Conservation (phyloP, 2,888 invertebrate genomes). For the Ephialtes manifestator region DNA sequence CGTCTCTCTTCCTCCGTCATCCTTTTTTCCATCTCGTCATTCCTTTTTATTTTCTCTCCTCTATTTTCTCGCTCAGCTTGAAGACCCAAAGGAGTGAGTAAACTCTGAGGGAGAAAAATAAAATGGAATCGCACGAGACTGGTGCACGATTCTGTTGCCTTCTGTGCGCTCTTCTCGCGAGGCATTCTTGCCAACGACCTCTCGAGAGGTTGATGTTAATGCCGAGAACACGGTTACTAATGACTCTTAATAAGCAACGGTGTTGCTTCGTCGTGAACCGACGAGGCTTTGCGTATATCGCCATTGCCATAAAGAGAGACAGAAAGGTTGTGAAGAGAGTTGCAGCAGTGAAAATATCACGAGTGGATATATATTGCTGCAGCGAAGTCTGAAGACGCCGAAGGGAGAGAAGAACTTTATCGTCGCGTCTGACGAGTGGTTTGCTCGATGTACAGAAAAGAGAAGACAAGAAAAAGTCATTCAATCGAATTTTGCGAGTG, state of each 20-base stretch:
- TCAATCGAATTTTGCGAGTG: constrained; percentile 19
- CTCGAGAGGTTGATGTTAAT: constrained; percentile 57
- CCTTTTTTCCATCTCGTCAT: constrained; percentile 22
- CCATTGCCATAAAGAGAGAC: neutral
- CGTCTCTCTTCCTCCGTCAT: neutral
- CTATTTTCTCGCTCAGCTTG: constrained; percentile 23
- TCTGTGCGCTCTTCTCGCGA: constrained; percentile 22
- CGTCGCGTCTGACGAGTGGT: constrained; percentile 5
- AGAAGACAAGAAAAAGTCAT: constrained; percentile 18
- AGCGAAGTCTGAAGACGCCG: neutral
- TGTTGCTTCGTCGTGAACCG: constrained; percentile 54
- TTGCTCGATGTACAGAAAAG: neutral
- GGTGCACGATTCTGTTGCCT: constrained; percentile 26
- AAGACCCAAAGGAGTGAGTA: constrained; percentile 24
- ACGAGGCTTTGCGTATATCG: constrained; percentile 13
- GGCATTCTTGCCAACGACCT: constrained; percentile 55
- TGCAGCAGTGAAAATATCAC: constrained; percentile 25
- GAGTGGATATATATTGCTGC: constrained; percentile 4
- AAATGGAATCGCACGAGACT: constrained; percentile 52
- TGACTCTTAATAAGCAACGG: constrained; percentile 65
- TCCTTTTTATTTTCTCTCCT: constrained; percentile 23
- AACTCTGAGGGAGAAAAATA: constrained; percentile 23
- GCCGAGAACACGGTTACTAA: constrained; percentile 65
- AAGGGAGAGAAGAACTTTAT: neutral
- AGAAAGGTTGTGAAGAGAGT: constrained; percentile 1